Evolutionary conservation across 2,888 invertebrate genomes (phyloP), one percentile per base, ranked within the genome.

Genomic region (Athalia rosae): DNA sequence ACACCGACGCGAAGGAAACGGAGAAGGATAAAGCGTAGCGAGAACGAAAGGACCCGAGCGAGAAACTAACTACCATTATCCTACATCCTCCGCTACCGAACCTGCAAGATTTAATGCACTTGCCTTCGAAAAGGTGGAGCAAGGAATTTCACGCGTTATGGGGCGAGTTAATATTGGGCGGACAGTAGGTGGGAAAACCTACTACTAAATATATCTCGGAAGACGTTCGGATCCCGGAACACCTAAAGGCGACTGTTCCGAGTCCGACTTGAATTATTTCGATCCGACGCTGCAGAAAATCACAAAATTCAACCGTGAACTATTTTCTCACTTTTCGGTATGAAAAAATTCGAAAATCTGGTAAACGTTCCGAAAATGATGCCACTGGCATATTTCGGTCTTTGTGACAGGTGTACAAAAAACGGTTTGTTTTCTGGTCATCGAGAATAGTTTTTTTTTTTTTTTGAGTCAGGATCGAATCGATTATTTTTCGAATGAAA

Each of bases 121-220:
- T 81, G 77, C 81, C 81, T 80, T 78, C 78, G 79, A 79, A 76
- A 74, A 71, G 73, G 79, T 82, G 81, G 83, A 83, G 84, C 77
- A 79, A 61, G 85, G 84, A 87, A 86, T 87, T 88, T 85, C 87
- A 83, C 87, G 87, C 87, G 86, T 87, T 88, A 88, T 85, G 84
- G 84, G 84, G 82, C 84, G 84, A 87, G 87, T 86, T 87, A 87
- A 88, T 87, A 87, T 86, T 86, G 87, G 87, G 85, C 85, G 87
- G 87, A 87, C 87, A 85, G 84, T 82, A 83, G 85, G 86, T 84
- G 84, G 84, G 84, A 84, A 84, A 84, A 83, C 85, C 82, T 84
- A 82, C 82, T 80, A 82, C 85, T 84, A 86, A 87, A 86, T 84
- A 85, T 86, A 83, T 59, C 62, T 59, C 48, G 61, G 43, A 43